A percentile compares a stretch with the other conserved stretches of the same genome.
Conservation (phyloP, 2,113 vertebrate genomes). For the Melierax canorus region DNA sequence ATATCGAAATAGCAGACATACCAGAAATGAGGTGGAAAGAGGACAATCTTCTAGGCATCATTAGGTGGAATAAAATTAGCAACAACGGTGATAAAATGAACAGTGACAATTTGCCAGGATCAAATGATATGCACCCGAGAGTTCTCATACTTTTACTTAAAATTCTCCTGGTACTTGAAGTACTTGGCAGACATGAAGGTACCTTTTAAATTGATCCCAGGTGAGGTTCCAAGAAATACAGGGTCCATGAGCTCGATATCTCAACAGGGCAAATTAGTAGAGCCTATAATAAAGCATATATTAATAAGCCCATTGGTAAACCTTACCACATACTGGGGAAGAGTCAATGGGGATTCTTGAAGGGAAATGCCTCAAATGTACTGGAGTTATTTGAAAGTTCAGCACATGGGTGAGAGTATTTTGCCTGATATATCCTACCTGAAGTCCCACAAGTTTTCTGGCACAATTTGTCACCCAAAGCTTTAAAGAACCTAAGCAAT, state of each 20-base stretch:
- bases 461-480: neutral
- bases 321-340: neutral
- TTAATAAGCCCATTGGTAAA: neutral
- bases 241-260: neutral
- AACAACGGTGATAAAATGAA: neutral
- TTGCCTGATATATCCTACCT: neutral
- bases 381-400: neutral
- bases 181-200: neutral
- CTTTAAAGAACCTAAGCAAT: neutral
- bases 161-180: neutral
- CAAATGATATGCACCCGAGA: accelerated
- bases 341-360: neutral
- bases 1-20: neutral
- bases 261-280: neutral
- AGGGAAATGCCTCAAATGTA: neutral
- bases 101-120: neutral
- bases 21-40: neutral
- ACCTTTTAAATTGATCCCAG: neutral
- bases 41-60: neutral
- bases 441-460: neutral
- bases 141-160: neutral
- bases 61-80: neutral
- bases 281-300: neutral
- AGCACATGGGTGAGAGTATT: neutral
- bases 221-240: neutral